Evolutionary conservation across 2,113 vertebrate genomes (phyloP).

Genomic region (Nasalis larvatus): DNA sequence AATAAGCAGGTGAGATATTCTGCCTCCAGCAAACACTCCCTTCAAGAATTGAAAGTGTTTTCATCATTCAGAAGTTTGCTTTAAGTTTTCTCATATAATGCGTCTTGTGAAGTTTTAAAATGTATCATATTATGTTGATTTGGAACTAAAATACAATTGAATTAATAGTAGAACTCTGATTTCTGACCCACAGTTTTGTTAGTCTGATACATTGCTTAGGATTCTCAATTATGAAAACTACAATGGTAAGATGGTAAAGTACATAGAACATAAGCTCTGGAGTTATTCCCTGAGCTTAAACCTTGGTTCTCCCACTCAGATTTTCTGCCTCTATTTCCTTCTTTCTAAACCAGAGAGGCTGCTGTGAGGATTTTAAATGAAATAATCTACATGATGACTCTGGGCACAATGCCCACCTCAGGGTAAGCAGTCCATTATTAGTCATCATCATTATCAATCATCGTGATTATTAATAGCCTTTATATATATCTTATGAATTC

Average conservation of each 20-base stretch:
- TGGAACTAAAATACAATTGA: not conserved
- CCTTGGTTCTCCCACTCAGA: not conserved
- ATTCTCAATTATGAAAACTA: not conserved
- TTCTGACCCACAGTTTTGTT: not conserved
- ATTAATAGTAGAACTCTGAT: not conserved
- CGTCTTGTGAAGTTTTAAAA: not conserved
- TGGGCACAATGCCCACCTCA: not conserved
- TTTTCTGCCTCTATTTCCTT: not conserved
- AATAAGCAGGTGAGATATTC: constrained; percentile 59
- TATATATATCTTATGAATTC: not conserved
- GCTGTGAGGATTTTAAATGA: not conserved
- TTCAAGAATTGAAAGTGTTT: not conserved
- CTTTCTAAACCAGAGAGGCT: not conserved
- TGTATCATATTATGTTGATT: not conserved
- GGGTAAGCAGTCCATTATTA: not conserved
- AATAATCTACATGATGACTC: not conserved
- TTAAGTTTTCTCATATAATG: not conserved
- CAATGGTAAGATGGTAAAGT: not conserved
- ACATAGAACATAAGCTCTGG: not conserved
- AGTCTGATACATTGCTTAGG: not conserved
- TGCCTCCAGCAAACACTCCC: constrained; percentile 48
- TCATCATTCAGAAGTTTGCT: not conserved
- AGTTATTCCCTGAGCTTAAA: not conserved
- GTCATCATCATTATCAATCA: not conserved
- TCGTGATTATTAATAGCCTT: not conserved